Percentiles rank a stretch among this genome's conserved stretches.
These are phyloP conservation scores for Catocala nupta DNA, from an alignment of 2,888 invertebrate species.

Conservation along the genomic window DNA sequence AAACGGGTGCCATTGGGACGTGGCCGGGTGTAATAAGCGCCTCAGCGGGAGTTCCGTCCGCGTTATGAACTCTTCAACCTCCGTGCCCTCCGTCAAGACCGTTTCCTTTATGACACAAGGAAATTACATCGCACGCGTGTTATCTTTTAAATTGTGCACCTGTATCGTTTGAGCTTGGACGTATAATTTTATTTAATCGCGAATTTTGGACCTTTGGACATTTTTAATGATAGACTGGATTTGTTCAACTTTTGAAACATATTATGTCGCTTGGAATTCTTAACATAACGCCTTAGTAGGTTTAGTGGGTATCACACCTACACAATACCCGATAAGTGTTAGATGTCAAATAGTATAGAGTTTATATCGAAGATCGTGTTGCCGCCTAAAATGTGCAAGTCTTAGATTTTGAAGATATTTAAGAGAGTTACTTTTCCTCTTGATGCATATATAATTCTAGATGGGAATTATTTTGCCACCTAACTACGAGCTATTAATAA, in stretches of 20 bases:
- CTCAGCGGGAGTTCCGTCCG: conserved; percentile 62
- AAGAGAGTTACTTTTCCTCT: no score
- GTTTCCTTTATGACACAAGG: conserved; percentile 68
- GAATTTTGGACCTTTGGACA: conserved; percentile 14
- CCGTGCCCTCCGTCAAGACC: conserved; percentile 64
- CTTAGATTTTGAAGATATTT: no score
- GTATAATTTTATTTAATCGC: conserved; percentile 32
- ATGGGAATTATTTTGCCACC: no score
- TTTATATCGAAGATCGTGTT: no score
- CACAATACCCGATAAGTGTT: no score
- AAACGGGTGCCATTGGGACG: conserved; percentile 56
- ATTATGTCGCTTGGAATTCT: background rate
- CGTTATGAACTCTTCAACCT: conserved; percentile 73
- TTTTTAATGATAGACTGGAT: conserved; percentile 1
- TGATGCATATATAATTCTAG: no score
- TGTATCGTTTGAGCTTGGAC: conserved; percentile 49
- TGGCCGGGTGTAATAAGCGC: conserved; percentile 56
- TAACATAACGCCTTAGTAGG: background rate
- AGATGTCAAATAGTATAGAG: no score
- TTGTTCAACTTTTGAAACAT: background rate
- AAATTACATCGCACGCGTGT: conserved; percentile 60
- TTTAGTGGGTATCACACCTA: no score
- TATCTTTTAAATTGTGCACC: conserved; percentile 65
- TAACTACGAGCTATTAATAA: no score
- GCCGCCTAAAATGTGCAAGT: no score